Conservation (phyloP, 1,140 invertebrate species). For the Drosophila elegans region DNA sequence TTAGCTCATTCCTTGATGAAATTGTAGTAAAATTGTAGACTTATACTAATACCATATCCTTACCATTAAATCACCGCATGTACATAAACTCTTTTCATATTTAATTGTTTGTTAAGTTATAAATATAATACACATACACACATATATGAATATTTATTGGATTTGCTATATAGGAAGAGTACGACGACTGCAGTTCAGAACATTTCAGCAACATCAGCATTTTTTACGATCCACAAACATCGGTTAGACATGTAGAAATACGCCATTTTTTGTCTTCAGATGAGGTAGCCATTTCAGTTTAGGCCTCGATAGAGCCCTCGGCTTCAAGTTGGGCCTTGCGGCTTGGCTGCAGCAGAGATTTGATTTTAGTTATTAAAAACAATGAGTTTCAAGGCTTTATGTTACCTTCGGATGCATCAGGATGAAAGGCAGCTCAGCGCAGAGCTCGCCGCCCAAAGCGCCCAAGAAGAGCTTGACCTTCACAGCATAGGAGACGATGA, state of each 20-base stretch:
- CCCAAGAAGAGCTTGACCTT: constrained; percentile 98
- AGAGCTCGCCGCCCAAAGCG: constrained; percentile 96
- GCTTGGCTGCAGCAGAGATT: constrained; percentile 55
- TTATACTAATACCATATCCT: too few species aligned
- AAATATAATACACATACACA: constrained; percentile 78
- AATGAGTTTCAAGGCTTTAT: neutral
- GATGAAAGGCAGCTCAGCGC: constrained; percentile 98
- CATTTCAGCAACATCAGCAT: constrained; percentile 80
- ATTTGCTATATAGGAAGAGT: constrained; percentile 54
- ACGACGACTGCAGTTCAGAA: constrained; percentile 83
- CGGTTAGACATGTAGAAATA: constrained; percentile 44
- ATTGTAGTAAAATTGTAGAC: neutral
- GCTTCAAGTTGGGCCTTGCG: constrained; percentile 75
- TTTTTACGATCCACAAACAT: constrained; percentile 28
- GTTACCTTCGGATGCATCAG: constrained; percentile 96
- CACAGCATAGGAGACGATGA: constrained; percentile 95
- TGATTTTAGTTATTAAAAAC: neutral
- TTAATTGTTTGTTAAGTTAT: constrained; percentile 41
- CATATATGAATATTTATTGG: constrained; percentile 68
- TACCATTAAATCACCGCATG: neutral
- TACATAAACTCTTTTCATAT: constrained; percentile 34
- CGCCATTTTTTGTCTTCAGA: constrained; percentile 61
- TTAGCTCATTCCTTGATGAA: neutral
- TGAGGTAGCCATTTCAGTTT: constrained; percentile 58
- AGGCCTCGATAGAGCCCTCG: constrained; percentile 68